phyloP scores from a whole-genome alignment of 2,888 invertebrate species.

The Achlya flavicornis region DNA sequence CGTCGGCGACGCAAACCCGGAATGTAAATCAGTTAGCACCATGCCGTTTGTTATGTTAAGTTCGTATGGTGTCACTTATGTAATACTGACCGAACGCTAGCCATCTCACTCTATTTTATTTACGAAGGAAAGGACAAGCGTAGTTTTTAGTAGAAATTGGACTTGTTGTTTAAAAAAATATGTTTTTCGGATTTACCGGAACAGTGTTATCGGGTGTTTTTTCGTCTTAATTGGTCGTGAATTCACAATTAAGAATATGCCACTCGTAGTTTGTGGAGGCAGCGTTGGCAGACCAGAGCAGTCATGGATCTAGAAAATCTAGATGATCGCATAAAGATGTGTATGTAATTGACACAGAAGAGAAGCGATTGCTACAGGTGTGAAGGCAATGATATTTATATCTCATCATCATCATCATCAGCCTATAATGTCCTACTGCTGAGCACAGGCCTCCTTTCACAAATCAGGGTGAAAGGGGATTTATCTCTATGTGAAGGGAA shows the following conservation, averaged over 20 bases:
- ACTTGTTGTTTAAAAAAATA: neutral
- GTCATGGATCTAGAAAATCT: neutral
- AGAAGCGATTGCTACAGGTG: no score
- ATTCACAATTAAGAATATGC: no score
- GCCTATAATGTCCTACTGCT: no score
- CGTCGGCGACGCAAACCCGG: constrained; percentile 22
- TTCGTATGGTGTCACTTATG: constrained; percentile 2
- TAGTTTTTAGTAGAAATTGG: neutral
- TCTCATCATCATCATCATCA: no score
- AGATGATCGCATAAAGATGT: no score
- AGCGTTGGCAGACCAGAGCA: neutral
- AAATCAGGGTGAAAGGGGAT: no score
- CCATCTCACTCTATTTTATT: neutral
- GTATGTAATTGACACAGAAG: no score
- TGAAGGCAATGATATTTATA: no score
- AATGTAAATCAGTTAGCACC: constrained; percentile 33
- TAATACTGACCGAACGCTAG: constrained; percentile 1
- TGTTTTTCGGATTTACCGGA: neutral
- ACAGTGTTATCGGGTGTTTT: neutral
- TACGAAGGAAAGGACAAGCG: neutral
- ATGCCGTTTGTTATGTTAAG: constrained; percentile 18
- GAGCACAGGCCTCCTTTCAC: no score
- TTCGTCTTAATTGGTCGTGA: neutral
- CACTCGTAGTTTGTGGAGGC: no score
- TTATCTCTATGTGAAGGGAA: neutral